Percentiles rank a stretch among this genome's conserved stretches.
These are phyloP conservation scores for Spodoptera picta DNA, from an alignment of 2,888 invertebrate genomes.

Conservation along the genomic window DNA sequence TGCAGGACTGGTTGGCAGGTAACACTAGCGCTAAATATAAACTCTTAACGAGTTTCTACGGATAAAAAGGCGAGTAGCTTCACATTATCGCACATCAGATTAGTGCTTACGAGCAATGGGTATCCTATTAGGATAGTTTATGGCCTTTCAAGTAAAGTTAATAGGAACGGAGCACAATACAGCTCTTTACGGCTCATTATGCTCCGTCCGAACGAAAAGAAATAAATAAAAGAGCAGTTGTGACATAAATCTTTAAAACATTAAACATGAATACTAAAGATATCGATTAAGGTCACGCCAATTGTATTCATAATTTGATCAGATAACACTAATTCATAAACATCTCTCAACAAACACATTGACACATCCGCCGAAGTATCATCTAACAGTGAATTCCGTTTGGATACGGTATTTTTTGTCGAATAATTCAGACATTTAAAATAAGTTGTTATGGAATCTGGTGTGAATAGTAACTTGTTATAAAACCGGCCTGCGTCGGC, in stretches of 20 bases:
- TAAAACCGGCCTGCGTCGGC: conserved; percentile 54
- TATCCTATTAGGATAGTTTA: conserved; percentile 31
- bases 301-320: conserved; percentile 36
- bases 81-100: conserved; percentile 43
- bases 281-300: conserved; percentile 17
- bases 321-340: conserved; percentile 30
- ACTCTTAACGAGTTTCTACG: conserved; percentile 62
- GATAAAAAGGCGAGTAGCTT: conserved; percentile 44
- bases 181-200: not conserved
- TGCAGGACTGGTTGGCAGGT: conserved; percentile 69
- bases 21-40: conserved; percentile 71
- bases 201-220: too few species aligned
- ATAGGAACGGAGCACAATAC: not conserved
- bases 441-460: conserved; percentile 46
- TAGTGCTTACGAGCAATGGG: conserved; percentile 28
- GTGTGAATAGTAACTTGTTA: conserved; percentile 48
- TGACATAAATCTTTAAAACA: conserved; percentile 10
- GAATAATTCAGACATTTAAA: conserved; percentile 37
- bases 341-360: conserved; percentile 28
- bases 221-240: too few species aligned
- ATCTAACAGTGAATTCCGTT: conserved; percentile 51
- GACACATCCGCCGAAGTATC: conserved; percentile 28
- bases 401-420: conserved; percentile 50
- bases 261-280: conserved; percentile 2
- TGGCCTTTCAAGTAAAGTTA: not conserved